A percentile compares a stretch with the other conserved stretches of the same genome.
These are phyloP conservation scores for Agelas oroides DNA, from an alignment of 37 sponge, comb jelly and placozoan genomes.

Conservation along the genomic window DNA sequence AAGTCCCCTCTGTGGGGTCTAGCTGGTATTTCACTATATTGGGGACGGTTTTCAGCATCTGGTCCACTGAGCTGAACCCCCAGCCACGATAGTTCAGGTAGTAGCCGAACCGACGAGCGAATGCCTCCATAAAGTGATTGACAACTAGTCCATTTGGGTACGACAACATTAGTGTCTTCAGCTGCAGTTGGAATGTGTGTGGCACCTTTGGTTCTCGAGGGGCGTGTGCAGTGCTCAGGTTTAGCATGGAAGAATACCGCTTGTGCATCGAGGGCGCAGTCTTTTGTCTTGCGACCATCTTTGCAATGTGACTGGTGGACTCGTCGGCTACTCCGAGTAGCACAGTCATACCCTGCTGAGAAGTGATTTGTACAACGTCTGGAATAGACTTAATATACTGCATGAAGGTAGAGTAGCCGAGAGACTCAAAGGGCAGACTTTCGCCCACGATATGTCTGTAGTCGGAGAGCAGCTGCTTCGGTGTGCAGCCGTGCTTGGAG, in stretches of 20 bases:
- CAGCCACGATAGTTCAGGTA: slow-evolving; percentile 13
- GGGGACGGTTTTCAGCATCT: slow-evolving; percentile 16
- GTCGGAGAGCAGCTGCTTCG: slow-evolving; percentile 36
- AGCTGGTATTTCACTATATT: slow-evolving; percentile 3
- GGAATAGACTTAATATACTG: slow-evolving; percentile 30
- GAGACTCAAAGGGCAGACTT: slow-evolving; percentile 5
- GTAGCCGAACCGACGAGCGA: slow-evolving; percentile 55
- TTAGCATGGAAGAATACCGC: not conserved
- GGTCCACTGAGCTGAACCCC: slow-evolving; percentile 34
- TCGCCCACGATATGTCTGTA: slow-evolving; percentile 33
- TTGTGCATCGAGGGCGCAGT: not conserved
- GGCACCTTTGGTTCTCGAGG: slow-evolving; percentile 14
- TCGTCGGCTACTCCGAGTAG: slow-evolving; percentile 39
- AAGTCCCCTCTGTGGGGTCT: not conserved
- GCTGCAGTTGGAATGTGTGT: slow-evolving; percentile 10
- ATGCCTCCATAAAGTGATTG: slow-evolving; percentile 46
- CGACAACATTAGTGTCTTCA: slow-evolving; percentile 39
- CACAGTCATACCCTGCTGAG: not conserved
- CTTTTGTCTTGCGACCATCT: slow-evolving; percentile 50
- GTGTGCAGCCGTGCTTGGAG: slow-evolving; percentile 52
- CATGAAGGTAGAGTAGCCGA: slow-evolving; percentile 48
- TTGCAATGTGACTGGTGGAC: slow-evolving; percentile 25
- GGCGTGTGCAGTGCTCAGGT: not conserved
- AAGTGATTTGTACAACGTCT: slow-evolving; percentile 13
- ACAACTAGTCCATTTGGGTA: slow-evolving; percentile 57